Percentiles rank a stretch among this genome's conserved stretches.
phyloP scores from a whole-genome alignment of 1,140 invertebrate species.

The Drosophila nasuta region DNA sequence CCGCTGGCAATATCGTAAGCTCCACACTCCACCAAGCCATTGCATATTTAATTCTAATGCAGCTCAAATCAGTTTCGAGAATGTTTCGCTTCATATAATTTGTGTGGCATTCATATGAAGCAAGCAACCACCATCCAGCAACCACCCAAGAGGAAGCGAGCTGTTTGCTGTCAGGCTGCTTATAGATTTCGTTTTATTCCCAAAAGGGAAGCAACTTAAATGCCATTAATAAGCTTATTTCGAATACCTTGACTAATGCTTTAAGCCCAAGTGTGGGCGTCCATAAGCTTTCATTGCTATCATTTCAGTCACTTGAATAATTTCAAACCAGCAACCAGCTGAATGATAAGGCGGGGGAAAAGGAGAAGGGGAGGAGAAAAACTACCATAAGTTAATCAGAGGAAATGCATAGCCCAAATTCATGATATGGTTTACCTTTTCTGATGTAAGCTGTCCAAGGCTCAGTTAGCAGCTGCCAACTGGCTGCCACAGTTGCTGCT shows the following conservation, averaged over 20 bases:
- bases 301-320: slow-evolving; percentile 13
- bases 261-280: slow-evolving; percentile 2
- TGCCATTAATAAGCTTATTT: slow-evolving; percentile 12
- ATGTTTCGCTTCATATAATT: no score
- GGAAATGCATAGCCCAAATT: slow-evolving; percentile 67
- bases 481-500: slow-evolving; percentile 9
- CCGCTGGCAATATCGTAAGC: neutral
- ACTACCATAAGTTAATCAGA: slow-evolving; percentile 44
- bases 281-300: neutral
- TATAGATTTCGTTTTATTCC: neutral
- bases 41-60: slow-evolving; percentile 1
- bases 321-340: slow-evolving; percentile 7
- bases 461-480: slow-evolving; percentile 60
- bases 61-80: neutral
- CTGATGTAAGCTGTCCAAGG: slow-evolving; percentile 68
- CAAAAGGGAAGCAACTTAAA: slow-evolving; percentile 6
- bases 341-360: neutral
- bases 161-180: no score
- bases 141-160: no score
- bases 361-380: neutral
- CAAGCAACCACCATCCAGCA: no score
- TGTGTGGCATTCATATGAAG: no score
- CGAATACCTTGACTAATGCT: slow-evolving; percentile 8
- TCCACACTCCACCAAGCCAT: neutral
- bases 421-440: slow-evolving; percentile 76